phyloP scores from a whole-genome alignment of 2,113 vertebrate species.

The Colaptes auratus region DNA sequence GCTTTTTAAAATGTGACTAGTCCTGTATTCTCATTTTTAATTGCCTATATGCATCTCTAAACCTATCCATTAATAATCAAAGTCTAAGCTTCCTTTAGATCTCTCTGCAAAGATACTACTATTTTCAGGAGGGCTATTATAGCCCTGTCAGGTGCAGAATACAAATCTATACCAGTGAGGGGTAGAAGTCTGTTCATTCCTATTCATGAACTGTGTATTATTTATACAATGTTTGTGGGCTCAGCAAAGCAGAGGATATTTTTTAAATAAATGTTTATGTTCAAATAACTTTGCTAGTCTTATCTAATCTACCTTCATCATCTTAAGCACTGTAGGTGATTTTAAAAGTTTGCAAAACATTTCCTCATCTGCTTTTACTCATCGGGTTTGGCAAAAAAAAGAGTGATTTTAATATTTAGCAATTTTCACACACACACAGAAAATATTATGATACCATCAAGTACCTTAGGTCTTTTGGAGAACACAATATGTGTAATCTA shows the following conservation, averaged over 20 bases:
- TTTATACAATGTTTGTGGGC: conserved; percentile 65
- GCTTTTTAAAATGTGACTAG: not conserved
- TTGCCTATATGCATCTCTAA: conserved; percentile 26
- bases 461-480: not conserved
- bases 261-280: conserved; percentile 59
- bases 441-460: not conserved
- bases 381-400: conserved; percentile 33
- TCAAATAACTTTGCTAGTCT: conserved; percentile 65
- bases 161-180: conserved; percentile 23
- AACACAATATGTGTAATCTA: not conserved
- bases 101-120: conserved; percentile 38
- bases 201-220: conserved; percentile 67
- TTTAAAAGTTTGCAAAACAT: conserved; percentile 33
- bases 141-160: conserved; percentile 51
- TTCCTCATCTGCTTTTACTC: conserved; percentile 34
- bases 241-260: conserved; percentile 48
- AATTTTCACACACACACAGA: not conserved
- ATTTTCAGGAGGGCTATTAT: conserved; percentile 37
- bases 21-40: not conserved
- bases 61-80: conserved; percentile 42
- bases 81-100: conserved; percentile 41
- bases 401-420: conserved; percentile 2
- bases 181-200: conserved; percentile 34
- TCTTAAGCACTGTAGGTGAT: conserved; percentile 35
- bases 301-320: conserved; percentile 50